Percentiles rank a stretch among this genome's conserved stretches.
These are phyloP conservation scores for Papilio elwesi DNA, from an alignment of 2,888 invertebrate genomes.

Conservation along the genomic window DNA sequence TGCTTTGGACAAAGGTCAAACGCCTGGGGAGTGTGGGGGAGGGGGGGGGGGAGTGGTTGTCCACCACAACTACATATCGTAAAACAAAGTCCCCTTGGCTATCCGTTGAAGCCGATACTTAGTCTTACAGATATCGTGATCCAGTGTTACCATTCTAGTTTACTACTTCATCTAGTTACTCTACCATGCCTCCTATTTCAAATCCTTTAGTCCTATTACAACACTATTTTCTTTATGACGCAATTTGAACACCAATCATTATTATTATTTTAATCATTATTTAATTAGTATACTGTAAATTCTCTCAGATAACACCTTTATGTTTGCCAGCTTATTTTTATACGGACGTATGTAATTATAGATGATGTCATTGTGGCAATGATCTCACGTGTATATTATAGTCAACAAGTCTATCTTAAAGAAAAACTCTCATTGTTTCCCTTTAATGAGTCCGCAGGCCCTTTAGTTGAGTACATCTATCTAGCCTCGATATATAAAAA, in stretches of 20 bases:
- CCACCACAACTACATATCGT: too few relatives aligned
- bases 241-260: too few relatives aligned
- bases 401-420: conserved; percentile 6
- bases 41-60: too few relatives aligned
- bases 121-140: too few relatives aligned
- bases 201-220: too few relatives aligned
- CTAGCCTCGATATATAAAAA: too few relatives aligned
- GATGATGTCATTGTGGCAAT: conserved; percentile 20
- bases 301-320: conserved; percentile 10
- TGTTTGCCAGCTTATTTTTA: conserved; percentile 8
- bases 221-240: not conserved
- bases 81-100: too few relatives aligned
- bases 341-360: not conserved
- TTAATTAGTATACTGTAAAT: not conserved
- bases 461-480: not conserved
- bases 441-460: not conserved
- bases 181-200: too few relatives aligned
- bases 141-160: too few relatives aligned
- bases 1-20: not conserved
- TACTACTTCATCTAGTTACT: too few relatives aligned
- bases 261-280: not conserved
- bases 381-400: conserved; percentile 1
- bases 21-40: too few relatives aligned
- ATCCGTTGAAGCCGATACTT: too few relatives aligned
- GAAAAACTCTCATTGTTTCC: conserved; percentile 9